Conservation (phyloP, 2,888 invertebrate species). For the Drosophila atroscutellata region DNA sequence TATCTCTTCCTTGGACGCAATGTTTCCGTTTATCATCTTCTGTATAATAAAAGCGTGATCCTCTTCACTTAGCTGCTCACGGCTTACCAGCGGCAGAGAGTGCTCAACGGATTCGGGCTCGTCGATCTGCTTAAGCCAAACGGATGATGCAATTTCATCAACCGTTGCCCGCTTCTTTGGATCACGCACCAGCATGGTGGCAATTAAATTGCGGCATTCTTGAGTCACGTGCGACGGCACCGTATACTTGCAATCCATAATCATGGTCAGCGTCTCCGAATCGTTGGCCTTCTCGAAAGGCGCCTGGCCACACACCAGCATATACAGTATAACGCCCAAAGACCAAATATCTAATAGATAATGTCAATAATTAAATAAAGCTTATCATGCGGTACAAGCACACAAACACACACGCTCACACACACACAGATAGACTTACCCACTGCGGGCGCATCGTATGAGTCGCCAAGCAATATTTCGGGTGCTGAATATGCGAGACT, state of each 20-base stretch:
- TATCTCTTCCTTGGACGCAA: slow-evolving; percentile 97
- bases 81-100: slow-evolving; percentile 93
- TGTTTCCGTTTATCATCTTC: slow-evolving; percentile 97
- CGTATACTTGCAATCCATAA: slow-evolving; percentile 99
- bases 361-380: slow-evolving; percentile 53
- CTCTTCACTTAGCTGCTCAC: slow-evolving; percentile 95
- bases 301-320: slow-evolving; percentile 98
- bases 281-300: slow-evolving; percentile 99
- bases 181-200: slow-evolving; percentile 96
- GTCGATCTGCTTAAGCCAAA: slow-evolving; percentile 89
- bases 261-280: slow-evolving; percentile 99
- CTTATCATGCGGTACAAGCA: slow-evolving; percentile 53
- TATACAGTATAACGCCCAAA: slow-evolving; percentile 98
- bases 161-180: slow-evolving; percentile 96
- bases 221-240: slow-evolving; percentile 95
- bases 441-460: slow-evolving; percentile 99
- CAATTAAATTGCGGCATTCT: slow-evolving; percentile 95
- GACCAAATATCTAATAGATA: slow-evolving; percentile 95
- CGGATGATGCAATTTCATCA: slow-evolving; percentile 93
- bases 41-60: slow-evolving; percentile 96
- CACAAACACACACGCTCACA: not conserved
- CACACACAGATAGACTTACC: slow-evolving; percentile 86
- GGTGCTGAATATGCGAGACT: slow-evolving; percentile 99
- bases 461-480: slow-evolving; percentile 98
- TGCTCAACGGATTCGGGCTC: slow-evolving; percentile 85